phyloP scores from a whole-genome alignment of 2,888 invertebrate species.

The Ypsolopha sequella region DNA sequence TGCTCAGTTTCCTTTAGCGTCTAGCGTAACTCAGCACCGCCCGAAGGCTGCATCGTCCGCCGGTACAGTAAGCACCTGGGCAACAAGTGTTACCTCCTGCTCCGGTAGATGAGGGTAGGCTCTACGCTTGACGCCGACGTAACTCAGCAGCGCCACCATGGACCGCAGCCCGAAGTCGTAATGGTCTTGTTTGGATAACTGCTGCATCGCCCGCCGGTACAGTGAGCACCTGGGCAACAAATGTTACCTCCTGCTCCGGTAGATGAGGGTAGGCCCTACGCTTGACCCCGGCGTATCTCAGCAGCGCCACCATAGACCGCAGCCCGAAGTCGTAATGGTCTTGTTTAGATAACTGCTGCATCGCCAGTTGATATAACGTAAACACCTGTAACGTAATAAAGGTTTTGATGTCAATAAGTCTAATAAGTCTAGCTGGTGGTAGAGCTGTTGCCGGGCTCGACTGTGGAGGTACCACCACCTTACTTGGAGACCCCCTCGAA shows the following conservation, averaged over 20 bases:
- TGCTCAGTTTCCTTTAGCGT: too few species aligned
- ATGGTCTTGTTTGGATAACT: constrained; percentile 89
- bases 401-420: too few species aligned
- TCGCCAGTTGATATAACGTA: constrained; percentile 85
- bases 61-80: too few species aligned
- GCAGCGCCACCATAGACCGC: constrained; percentile 86
- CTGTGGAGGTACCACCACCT: too few species aligned
- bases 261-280: constrained; percentile 76
- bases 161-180: constrained; percentile 92
- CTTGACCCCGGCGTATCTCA: constrained; percentile 88
- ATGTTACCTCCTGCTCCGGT: constrained; percentile 79
- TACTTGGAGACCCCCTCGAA: too few species aligned
- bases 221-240: too few species aligned
- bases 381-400: constrained; percentile 65
- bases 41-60: too few species aligned
- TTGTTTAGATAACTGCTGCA: constrained; percentile 90
- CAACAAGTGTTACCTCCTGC: constrained; percentile 71
- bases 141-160: constrained; percentile 86
- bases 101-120: constrained; percentile 77
- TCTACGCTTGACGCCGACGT: constrained; percentile 86
- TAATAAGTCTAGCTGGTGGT: too few species aligned
- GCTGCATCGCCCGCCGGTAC: constrained; percentile 77
- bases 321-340: constrained; percentile 93
- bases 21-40: too few species aligned
- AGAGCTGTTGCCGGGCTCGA: too few species aligned